Percentiles rank a stretch among this genome's conserved stretches.
These are phyloP conservation scores for Prunella himalayana DNA, from an alignment of 2,113 vertebrate genomes.

Conservation along the genomic window DNA sequence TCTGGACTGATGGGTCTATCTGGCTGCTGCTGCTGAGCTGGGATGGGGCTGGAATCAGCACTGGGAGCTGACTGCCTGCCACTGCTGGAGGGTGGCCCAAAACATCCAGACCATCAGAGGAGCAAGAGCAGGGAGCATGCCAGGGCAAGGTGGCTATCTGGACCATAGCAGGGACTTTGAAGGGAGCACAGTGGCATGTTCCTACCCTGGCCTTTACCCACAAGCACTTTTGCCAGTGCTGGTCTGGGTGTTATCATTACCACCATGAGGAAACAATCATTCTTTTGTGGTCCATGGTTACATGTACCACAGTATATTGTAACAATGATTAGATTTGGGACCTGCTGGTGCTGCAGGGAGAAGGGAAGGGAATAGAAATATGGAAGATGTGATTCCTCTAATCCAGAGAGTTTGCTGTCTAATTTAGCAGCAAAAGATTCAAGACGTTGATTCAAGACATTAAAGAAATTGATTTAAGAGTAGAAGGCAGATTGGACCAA, in stretches of 20 bases:
- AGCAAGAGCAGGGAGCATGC: neutral
- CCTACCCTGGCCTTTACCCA: neutral
- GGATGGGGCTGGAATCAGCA: neutral
- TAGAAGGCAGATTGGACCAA: neutral
- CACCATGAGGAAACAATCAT: neutral
- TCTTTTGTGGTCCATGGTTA: neutral
- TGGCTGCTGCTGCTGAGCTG: neutral
- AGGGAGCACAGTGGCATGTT: neutral
- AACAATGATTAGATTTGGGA: constrained; percentile 19
- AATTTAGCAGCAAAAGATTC: constrained; percentile 38
- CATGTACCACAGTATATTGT: neutral
- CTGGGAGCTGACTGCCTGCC: neutral
- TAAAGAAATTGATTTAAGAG: neutral
- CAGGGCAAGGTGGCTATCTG: neutral
- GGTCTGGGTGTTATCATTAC: neutral
- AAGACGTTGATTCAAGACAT: neutral
- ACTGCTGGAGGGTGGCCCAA: neutral
- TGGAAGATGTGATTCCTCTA: constrained; percentile 2
- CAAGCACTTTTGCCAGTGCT: neutral
- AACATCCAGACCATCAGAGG: neutral
- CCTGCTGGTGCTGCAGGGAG: neutral
- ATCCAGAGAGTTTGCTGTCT: constrained; percentile 21
- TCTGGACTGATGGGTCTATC: constrained; percentile 11
- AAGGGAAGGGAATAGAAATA: neutral
- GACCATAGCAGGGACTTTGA: neutral